A percentile compares a stretch with the other conserved stretches of the same genome.
Conservation (phyloP, 2,797 vertebrate species). For the Gastrophryne carolinensis region DNA sequence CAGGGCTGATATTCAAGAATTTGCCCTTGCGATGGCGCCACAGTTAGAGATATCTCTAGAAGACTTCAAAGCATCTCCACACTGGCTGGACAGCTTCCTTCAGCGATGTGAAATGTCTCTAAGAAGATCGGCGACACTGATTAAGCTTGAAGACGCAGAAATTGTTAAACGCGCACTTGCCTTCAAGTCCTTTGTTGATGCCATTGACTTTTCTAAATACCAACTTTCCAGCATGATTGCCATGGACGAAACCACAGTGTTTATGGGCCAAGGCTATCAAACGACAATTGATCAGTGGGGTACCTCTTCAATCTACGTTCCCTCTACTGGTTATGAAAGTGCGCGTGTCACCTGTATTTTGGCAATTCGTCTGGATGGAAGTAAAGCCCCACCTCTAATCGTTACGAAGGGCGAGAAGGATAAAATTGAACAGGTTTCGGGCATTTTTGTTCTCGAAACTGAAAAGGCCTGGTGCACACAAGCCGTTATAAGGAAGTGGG, state of each 20-base stretch:
- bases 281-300: constrained; percentile 1
- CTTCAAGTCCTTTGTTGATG: constrained; percentile 2
- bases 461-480: neutral
- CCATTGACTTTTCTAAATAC: neutral
- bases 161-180: neutral
- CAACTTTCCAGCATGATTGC: too few species aligned
- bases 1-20: constrained; percentile 13
- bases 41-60: neutral
- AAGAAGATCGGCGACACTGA: neutral
- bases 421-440: neutral
- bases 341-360: constrained; percentile 16
- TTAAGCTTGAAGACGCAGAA: neutral
- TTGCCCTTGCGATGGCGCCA: constrained; percentile 16
- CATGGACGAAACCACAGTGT: neutral
- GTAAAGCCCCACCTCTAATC: neutral
- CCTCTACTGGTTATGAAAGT: neutral
- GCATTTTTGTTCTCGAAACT: too few species aligned
- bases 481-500: neutral
- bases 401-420: neutral
- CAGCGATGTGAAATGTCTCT: neutral
- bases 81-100: constrained; percentile 15
- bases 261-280: neutral
- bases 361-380: constrained; percentile 23
- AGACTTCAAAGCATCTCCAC: neutral
- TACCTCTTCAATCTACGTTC: too few species aligned